Evolutionary conservation across 23 tunicate genomes (phyloP).

Genomic region (Halocynthia roretzi): DNA sequence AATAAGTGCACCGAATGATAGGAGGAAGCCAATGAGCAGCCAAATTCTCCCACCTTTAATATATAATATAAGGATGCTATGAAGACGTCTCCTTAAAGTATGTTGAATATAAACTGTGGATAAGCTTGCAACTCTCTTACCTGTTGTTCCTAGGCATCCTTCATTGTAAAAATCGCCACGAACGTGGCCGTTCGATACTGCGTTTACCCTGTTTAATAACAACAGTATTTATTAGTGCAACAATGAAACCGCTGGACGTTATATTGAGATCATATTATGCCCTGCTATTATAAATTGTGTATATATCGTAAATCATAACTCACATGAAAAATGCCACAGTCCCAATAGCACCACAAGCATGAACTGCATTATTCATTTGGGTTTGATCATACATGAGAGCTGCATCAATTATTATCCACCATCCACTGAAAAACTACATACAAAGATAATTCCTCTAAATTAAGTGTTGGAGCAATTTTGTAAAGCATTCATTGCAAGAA

Average conservation of each 20-base stretch:
- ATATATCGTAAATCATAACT: neutral
- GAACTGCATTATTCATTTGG: slow-evolving; percentile 87
- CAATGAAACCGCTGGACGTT: neutral
- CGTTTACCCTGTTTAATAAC: slow-evolving; percentile 60
- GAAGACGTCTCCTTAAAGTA: neutral
- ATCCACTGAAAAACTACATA: slow-evolving; percentile 81
- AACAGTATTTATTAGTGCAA: neutral
- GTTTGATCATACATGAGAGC: slow-evolving; percentile 36
- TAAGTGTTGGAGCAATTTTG: no score
- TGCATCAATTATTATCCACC: slow-evolving; percentile 99
- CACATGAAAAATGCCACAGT: slow-evolving; percentile 91
- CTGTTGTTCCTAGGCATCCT: slow-evolving; percentile 79
- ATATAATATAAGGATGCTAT: neutral
- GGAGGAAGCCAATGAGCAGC: slow-evolving; percentile 85
- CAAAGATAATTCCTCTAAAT: neutral
- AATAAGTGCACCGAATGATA: slow-evolving; percentile 88
- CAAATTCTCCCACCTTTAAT: slow-evolving; percentile 83
- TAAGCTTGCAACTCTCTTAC: slow-evolving; percentile 5
- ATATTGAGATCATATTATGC: neutral
- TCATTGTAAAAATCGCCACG: slow-evolving; percentile 80
- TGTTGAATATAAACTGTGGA: neutral
- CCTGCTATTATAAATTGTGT: neutral
- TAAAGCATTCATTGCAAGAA: no score
- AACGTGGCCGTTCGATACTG: slow-evolving; percentile 89
- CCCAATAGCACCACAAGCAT: slow-evolving; percentile 97